Conservation (phyloP, 2,797 vertebrate species). For the Phataginus tricuspis region DNA sequence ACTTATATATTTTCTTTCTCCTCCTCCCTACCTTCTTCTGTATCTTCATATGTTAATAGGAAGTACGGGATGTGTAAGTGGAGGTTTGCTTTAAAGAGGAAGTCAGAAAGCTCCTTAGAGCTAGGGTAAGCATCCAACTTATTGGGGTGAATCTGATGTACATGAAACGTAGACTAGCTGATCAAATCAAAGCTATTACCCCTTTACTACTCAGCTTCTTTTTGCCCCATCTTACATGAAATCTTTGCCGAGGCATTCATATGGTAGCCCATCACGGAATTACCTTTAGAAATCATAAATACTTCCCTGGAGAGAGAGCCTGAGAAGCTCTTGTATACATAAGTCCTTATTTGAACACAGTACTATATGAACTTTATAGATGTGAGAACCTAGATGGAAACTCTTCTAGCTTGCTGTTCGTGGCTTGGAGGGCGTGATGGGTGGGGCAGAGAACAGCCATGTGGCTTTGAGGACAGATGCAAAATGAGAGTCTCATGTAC, state of each 20-base stretch:
- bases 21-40: background rate
- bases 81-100: background rate
- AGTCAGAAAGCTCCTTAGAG: background rate
- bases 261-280: no score
- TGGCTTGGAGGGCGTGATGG: background rate
- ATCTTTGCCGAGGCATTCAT: background rate
- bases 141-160: background rate
- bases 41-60: background rate
- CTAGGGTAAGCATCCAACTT: background rate
- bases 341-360: background rate
- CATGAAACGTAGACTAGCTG: background rate
- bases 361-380: background rate
- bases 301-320: background rate
- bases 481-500: background rate
- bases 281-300: background rate
- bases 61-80: background rate
- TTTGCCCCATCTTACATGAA: background rate
- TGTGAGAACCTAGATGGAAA: background rate
- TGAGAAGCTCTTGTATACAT: background rate
- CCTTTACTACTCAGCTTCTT: background rate
- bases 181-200: background rate
- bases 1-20: background rate
- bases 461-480: background rate
- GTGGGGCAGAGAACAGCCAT: background rate
- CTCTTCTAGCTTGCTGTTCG: background rate